Percentiles rank a stretch among this genome's conserved stretches.
Conservation (phyloP, 2,888 invertebrate species). For the Heliconius sara region DNA sequence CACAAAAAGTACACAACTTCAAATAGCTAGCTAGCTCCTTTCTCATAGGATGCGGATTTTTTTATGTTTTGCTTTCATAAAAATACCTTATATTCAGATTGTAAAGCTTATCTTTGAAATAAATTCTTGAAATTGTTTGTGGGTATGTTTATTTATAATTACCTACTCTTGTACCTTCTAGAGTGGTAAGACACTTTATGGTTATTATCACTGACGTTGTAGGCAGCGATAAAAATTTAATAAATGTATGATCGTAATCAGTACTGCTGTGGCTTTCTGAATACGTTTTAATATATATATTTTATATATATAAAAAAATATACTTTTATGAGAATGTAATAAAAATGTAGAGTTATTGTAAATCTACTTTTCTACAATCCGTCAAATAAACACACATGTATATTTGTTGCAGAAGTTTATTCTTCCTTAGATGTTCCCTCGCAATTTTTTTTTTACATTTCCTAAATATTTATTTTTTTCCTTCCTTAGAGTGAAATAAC, state of each 20-base stretch:
- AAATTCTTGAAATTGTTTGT: not conserved
- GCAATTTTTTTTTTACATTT: no score
- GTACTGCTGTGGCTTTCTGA: not conserved
- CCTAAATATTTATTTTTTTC: no score
- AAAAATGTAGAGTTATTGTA: not conserved
- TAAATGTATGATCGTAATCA: not conserved
- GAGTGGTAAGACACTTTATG: not conserved
- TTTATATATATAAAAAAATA: not conserved
- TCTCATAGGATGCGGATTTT: slow-evolving; percentile 23
- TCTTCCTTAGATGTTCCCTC: slow-evolving; percentile 54
- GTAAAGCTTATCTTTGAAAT: slow-evolving; percentile 4
- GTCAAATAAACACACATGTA: slow-evolving; percentile 43
- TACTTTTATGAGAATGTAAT: not conserved
- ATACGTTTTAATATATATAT: not conserved
- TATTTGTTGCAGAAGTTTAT: slow-evolving; percentile 49
- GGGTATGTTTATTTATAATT: not conserved
- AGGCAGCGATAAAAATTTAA: no score
- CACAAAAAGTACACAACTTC: slow-evolving; percentile 30
- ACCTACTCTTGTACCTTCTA: not conserved
- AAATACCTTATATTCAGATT: slow-evolving; percentile 21
- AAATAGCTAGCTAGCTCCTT: slow-evolving; percentile 6
- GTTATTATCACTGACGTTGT: not conserved
- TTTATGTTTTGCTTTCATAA: slow-evolving; percentile 18
- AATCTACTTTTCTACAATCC: not conserved
- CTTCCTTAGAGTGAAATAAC: no score